These are phyloP conservation scores for Dione vanillae DNA, from an alignment of 2,888 invertebrate genomes.

Conservation along the genomic window DNA sequence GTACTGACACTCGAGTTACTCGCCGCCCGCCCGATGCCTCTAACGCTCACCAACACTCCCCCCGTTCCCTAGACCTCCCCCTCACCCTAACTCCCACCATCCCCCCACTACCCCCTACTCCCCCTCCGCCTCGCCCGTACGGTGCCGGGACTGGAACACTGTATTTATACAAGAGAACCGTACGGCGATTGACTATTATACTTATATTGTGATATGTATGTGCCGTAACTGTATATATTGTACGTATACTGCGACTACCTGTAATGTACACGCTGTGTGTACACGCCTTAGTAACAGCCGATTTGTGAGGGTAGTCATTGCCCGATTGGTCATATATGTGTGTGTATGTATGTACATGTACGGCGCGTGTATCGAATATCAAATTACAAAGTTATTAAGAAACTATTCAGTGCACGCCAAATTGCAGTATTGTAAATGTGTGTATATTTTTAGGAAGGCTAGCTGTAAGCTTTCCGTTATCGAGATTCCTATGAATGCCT, in stretches of 20 bases:
- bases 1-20: conserved; percentile 74
- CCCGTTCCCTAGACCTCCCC: no score
- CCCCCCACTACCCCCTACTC: no score
- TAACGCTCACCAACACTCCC: conserved; percentile 50
- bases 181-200: conserved; percentile 3
- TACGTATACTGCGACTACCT: conserved; percentile 4
- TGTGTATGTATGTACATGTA: not conserved
- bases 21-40: conserved; percentile 72
- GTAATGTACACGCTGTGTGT: not conserved
- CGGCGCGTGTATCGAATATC: not conserved
- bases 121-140: not conserved
- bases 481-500: conserved; percentile 51
- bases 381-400: conserved; percentile 7
- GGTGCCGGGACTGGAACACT: conserved; percentile 1
- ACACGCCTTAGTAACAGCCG: conserved; percentile 8
- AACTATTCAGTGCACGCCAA: conserved; percentile 52
- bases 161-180: conserved; percentile 8
- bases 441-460: conserved; percentile 40
- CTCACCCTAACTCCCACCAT: no score
- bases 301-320: not conserved
- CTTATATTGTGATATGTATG: not conserved
- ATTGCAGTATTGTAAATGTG: conserved; percentile 56
- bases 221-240: not conserved
- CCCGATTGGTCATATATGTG: not conserved
- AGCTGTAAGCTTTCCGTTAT: conserved; percentile 43